These are phyloP conservation scores for Drosophila ohnishii DNA, from an alignment of 1,140 invertebrate genomes.

Conservation along the genomic window DNA sequence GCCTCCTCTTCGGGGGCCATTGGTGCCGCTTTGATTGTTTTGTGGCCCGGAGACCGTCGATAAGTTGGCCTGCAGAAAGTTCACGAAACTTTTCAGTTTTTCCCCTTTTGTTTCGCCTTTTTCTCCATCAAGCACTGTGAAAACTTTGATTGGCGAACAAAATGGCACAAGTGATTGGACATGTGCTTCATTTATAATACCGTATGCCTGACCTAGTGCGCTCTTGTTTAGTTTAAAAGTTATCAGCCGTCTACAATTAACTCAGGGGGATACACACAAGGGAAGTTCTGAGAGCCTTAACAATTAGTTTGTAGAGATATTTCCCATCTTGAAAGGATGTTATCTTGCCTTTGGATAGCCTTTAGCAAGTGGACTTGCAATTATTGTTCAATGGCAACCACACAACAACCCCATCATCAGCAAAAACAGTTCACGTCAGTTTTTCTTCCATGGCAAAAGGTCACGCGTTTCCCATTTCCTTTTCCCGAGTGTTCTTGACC, in stretches of 20 bases:
- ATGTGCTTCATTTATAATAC: constrained; percentile 41
- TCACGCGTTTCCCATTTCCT: constrained; percentile 23
- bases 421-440: not conserved
- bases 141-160: constrained; percentile 49
- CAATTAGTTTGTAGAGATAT: not conserved
- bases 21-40: constrained; percentile 69
- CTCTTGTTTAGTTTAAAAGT: not conserved
- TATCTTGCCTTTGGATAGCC: not conserved
- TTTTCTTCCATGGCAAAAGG: constrained; percentile 14
- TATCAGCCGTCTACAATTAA: constrained; percentile 15
- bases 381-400: constrained; percentile 11
- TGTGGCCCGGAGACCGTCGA: constrained; percentile 53
- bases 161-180: constrained; percentile 52
- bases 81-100: constrained; percentile 37
- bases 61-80: constrained; percentile 50
- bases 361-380: not conserved
- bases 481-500: constrained; percentile 38
- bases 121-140: constrained; percentile 19
- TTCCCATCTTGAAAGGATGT: not conserved
- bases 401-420: not conserved
- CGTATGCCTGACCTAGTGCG: constrained; percentile 19
- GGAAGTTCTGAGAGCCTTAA: not conserved
- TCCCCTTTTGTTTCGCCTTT: constrained; percentile 22
- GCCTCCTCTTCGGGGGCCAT: constrained; percentile 8
- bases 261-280: not conserved